Percentiles rank a stretch among this genome's conserved stretches.
Evolutionary conservation across 2,797 vertebrate genomes (phyloP).

Genomic region (Crotalus adamanteus): DNA sequence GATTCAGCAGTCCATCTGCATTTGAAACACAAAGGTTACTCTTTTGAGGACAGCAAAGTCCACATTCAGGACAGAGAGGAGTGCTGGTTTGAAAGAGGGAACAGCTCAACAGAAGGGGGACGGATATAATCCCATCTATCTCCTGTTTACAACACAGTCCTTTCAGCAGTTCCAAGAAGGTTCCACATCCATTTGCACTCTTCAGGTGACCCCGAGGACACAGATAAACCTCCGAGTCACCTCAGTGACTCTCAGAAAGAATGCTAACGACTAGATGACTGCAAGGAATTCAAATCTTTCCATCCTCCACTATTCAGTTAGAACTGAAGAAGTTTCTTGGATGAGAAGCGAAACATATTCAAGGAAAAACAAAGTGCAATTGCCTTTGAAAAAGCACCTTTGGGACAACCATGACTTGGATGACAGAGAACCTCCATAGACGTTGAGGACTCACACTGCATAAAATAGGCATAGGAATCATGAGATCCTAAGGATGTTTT

Average conservation of each 20-base stretch:
- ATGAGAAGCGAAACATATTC: background rate
- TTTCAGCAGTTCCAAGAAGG: background rate
- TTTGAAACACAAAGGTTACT: background rate
- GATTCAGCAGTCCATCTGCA: background rate
- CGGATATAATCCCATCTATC: background rate
- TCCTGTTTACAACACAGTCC: background rate
- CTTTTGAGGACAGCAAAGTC: background rate
- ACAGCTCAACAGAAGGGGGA: background rate
- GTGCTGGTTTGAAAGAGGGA: background rate
- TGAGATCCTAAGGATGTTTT: background rate
- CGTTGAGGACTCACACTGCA: background rate
- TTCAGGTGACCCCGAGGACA: background rate
- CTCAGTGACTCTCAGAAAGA: background rate
- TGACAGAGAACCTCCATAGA: background rate
- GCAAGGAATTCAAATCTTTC: background rate
- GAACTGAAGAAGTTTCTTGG: background rate
- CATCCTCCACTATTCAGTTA: background rate
- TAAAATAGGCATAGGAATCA: background rate
- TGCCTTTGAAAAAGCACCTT: background rate
- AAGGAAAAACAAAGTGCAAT: background rate
- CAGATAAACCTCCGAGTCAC: background rate
- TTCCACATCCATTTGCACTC: background rate
- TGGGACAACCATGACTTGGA: background rate
- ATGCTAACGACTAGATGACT: background rate
- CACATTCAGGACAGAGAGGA: background rate